Percentiles rank a stretch among this genome's conserved stretches.
Conservation (phyloP, 2,113 vertebrate species). For the Crypturellus undulatus region DNA sequence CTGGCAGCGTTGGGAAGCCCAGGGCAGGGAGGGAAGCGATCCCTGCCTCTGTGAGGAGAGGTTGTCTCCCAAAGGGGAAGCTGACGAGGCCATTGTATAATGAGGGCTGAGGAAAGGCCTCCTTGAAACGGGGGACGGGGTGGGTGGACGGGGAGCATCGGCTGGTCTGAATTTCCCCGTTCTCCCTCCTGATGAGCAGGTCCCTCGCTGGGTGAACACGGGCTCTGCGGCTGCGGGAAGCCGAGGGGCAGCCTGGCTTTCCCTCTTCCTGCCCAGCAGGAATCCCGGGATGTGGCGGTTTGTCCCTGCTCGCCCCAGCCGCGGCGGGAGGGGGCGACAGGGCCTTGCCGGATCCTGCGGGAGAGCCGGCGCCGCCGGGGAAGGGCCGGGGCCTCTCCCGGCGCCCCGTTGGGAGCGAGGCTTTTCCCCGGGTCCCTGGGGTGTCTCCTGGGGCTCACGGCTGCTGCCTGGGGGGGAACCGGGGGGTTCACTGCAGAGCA, state of each 20-base stretch:
- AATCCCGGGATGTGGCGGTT: neutral
- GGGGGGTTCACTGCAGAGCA: fast-evolving
- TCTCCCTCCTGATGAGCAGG: neutral
- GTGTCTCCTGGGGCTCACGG: neutral
- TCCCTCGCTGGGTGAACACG: no score
- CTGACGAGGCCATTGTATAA: neutral
- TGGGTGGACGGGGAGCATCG: neutral
- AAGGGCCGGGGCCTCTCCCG: neutral
- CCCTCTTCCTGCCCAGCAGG: neutral
- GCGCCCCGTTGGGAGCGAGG: no score
- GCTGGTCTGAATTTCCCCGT: fast-evolving
- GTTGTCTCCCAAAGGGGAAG: fast-evolving
- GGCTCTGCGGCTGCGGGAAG: neutral
- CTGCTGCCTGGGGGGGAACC: neutral
- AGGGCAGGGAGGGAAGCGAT: neutral
- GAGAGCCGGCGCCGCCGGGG: neutral
- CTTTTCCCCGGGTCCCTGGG: neutral
- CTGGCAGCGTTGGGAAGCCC: no score
- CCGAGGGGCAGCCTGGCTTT: neutral
- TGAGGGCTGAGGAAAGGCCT: neutral
- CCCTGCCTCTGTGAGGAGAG: neutral
- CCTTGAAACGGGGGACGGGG: fast-evolving
- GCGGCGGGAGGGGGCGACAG: slow-evolving; percentile 37
- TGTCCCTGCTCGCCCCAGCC: neutral
- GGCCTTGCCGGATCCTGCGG: neutral